phyloP scores from a whole-genome alignment of 2,797 vertebrate species.

The Margarornis squamiger region DNA sequence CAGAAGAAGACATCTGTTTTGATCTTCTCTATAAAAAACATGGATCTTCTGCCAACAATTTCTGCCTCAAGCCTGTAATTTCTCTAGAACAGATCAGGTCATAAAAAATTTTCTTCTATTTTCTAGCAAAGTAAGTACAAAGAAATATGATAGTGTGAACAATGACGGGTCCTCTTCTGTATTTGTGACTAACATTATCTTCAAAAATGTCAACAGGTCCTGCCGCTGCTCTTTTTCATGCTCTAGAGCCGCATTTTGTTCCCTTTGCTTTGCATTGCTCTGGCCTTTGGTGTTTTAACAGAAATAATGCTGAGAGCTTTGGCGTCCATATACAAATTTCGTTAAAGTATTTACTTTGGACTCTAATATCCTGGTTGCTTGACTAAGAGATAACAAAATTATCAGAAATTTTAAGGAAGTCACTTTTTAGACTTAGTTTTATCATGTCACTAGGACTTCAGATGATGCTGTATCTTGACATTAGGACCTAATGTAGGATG shows the following conservation, averaged over 20 bases:
- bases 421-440: not conserved
- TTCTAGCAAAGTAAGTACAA: not conserved
- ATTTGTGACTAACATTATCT: not conserved
- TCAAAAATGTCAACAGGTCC: not conserved
- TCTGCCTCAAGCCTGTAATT: not conserved
- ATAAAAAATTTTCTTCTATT: not conserved
- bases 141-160: not conserved
- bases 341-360: not conserved
- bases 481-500: not conserved
- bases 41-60: not conserved
- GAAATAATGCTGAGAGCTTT: not conserved
- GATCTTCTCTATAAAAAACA: not conserved
- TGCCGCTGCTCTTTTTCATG: not conserved
- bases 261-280: not conserved
- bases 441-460: not conserved
- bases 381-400: not conserved
- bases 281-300: not conserved
- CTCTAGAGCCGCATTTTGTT: not conserved
- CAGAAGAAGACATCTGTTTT: not conserved
- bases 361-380: not conserved
- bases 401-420: not conserved
- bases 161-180: not conserved
- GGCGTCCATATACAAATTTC: not conserved
- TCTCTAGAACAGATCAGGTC: not conserved
- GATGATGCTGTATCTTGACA: not conserved